phyloP scores from a whole-genome alignment of 2,888 invertebrate species.

The Cataglyphis livida region DNA sequence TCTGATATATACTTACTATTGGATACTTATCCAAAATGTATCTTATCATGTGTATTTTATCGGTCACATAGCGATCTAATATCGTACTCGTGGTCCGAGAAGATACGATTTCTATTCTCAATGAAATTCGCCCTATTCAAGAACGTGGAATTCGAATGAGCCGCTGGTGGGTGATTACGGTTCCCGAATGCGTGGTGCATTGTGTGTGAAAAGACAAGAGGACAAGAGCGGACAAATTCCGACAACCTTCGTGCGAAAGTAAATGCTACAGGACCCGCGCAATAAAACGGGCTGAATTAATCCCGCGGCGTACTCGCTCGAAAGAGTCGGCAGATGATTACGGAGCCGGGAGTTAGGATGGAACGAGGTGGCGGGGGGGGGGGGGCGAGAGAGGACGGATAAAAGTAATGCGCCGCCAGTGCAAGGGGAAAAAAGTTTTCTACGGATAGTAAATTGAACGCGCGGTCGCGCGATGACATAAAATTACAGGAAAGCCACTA shows the following conservation, averaged over 20 bases:
- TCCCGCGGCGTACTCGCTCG: constrained; percentile 59
- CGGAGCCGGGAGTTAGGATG: background rate
- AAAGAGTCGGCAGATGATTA: constrained; percentile 49
- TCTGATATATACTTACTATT: background rate
- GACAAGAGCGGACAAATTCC: constrained; percentile 50
- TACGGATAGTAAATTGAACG: constrained; percentile 66
- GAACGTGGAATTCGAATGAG: constrained; percentile 48
- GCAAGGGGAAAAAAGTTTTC: constrained; percentile 55
- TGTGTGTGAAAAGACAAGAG: constrained; percentile 39
- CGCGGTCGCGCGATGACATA: constrained; percentile 56
- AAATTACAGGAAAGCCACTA: constrained; percentile 67
- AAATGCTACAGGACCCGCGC: constrained; percentile 56
- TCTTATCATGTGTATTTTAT: constrained; percentile 15
- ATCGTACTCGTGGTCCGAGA: background rate
- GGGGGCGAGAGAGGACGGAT: background rate
- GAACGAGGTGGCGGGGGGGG: background rate
- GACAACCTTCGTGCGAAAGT: constrained; percentile 54
- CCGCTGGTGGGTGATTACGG: constrained; percentile 39
- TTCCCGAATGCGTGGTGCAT: constrained; percentile 41
- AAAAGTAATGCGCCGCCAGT: constrained; percentile 19
- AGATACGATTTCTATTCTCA: constrained; percentile 43
- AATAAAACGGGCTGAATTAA: constrained; percentile 72
- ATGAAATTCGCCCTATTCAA: constrained; percentile 7
- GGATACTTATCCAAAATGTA: constrained; percentile 6
- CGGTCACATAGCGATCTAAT: background rate